Base-by-base conservation (phyloP, 2,888 invertebrate species). In the Cylindroiulus punctatus region DNA sequence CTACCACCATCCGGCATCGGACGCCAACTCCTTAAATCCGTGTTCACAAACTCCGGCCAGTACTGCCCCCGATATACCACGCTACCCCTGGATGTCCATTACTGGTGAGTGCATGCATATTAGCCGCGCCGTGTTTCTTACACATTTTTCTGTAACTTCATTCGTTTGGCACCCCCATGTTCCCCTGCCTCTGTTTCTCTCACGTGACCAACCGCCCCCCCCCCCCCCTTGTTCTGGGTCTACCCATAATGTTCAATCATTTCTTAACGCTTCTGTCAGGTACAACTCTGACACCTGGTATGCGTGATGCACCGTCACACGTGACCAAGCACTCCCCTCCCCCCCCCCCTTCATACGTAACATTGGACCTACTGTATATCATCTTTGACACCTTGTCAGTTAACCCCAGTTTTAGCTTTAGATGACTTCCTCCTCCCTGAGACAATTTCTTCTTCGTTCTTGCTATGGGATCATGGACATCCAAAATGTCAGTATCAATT, bases 51-150 rank as follows among this genome's bases (percentile, higher is more conserved):
- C 94, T 88, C 85, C 85, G 81, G 94, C 95, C 88, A 96, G 96
- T 86, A 88, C 88, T 17, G 88, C 88, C 30, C 88, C 88, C 85
- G 97, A 97, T 92, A 95, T 97, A 91, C 97, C 97, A 87, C 94
- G 97, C 90, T 97, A 97, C 92, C 97, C 97, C 84, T 97, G 97
- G 97, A 97, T 97, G 97, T 96, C 97, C 90, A 96, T 97, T 92
- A 97, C 97, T 93, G 97, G 97, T 97, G 93, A 95, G 93, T 87
- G 26, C n/a, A 26, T 47, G 40, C n/a, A n/a, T 10, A 42, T 42
- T n/a, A 5, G 8, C 5, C 17, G n/a, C n/a, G n/a, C n/a, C n/a
- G n/a, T n/a, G n/a, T n/a, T n/a, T n/a, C n/a, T n/a, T n/a, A n/a
- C n/a, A n/a, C n/a, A n/a, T n/a, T n/a, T n/a, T n/a, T n/a, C n/a